A percentile compares a stretch with the other conserved stretches of the same genome.
phyloP scores from a whole-genome alignment of 1,140 invertebrate species.

The Eufriesea mexicana region DNA sequence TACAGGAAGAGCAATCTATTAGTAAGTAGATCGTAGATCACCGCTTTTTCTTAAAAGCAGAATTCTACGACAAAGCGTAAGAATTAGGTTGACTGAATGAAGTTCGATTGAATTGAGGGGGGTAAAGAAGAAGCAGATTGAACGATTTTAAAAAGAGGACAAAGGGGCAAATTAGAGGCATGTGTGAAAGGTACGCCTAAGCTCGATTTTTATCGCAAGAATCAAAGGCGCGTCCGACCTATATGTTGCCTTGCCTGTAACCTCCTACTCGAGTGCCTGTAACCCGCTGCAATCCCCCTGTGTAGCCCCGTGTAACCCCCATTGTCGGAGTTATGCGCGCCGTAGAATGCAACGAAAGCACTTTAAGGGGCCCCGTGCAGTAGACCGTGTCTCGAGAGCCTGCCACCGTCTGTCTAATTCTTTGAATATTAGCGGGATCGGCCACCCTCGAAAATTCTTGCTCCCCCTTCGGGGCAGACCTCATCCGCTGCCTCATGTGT shows the following conservation, averaged over 20 bases:
- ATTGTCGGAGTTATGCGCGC: constrained; percentile 61
- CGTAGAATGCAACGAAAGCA: constrained; percentile 70
- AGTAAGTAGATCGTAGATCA: neutral
- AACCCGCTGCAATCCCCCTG: constrained; percentile 54
- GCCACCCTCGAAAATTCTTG: constrained; percentile 59
- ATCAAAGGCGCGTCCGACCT: constrained; percentile 45
- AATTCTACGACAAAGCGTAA: neutral
- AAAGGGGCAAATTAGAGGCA: constrained; percentile 33
- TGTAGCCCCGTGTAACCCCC: constrained; percentile 47
- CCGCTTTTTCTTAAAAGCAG: neutral
- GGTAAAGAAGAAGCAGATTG: neutral
- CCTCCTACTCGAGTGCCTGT: constrained; percentile 66
- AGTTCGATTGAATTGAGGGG: neutral
- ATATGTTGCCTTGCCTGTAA: constrained; percentile 67
- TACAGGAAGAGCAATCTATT: neutral
- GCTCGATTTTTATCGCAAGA: constrained; percentile 56
- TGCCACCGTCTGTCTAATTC: constrained; percentile 69
- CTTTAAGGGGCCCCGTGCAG: constrained; percentile 68
- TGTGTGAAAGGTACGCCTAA: constrained; percentile 49
- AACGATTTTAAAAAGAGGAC: neutral
- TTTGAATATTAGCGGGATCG: constrained; percentile 70
- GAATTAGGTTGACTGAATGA: neutral
- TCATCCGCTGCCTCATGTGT: constrained; percentile 21
- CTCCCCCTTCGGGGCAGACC: constrained; percentile 22
- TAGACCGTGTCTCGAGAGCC: constrained; percentile 66